phyloP scores from a whole-genome alignment of 2,797 vertebrate species.

The Bradypodion pumilum region DNA sequence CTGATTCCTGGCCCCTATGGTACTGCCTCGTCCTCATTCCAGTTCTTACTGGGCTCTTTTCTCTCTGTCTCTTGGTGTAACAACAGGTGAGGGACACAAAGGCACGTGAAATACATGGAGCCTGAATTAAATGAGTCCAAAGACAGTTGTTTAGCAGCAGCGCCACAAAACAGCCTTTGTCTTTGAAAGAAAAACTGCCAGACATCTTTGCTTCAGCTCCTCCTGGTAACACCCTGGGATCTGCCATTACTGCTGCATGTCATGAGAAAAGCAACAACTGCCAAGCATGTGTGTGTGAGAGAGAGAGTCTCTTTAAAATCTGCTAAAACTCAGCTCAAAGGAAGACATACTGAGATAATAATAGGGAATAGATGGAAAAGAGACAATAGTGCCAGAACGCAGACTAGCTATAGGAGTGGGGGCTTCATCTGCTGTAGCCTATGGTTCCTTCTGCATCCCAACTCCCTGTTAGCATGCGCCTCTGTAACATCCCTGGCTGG shows the following conservation, averaged over 20 bases:
- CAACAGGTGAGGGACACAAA: neutral
- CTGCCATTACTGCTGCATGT: neutral
- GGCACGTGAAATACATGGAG: neutral
- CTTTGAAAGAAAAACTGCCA: neutral
- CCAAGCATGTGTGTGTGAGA: neutral
- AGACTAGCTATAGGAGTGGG: no score
- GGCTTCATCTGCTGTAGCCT: no score
- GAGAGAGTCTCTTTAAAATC: neutral
- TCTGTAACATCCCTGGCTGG: neutral
- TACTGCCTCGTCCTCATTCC: neutral
- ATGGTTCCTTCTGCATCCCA: neutral
- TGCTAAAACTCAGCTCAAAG: constrained; percentile 1
- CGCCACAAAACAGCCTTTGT: neutral
- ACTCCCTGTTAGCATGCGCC: neutral
- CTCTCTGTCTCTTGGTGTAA: neutral
- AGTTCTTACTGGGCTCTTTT: neutral
- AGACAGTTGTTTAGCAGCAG: neutral
- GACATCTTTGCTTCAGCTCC: neutral
- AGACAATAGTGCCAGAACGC: no score
- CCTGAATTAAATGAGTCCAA: neutral
- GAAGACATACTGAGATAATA: neutral
- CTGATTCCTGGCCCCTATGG: neutral
- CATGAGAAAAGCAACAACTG: constrained; percentile 4
- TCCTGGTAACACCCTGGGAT: constrained; percentile 3
- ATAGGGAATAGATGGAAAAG: neutral